A percentile compares a stretch with the other conserved stretches of the same genome.
Evolutionary conservation across 2,113 vertebrate genomes (phyloP).

Genomic region (Antechinus flavipes): DNA sequence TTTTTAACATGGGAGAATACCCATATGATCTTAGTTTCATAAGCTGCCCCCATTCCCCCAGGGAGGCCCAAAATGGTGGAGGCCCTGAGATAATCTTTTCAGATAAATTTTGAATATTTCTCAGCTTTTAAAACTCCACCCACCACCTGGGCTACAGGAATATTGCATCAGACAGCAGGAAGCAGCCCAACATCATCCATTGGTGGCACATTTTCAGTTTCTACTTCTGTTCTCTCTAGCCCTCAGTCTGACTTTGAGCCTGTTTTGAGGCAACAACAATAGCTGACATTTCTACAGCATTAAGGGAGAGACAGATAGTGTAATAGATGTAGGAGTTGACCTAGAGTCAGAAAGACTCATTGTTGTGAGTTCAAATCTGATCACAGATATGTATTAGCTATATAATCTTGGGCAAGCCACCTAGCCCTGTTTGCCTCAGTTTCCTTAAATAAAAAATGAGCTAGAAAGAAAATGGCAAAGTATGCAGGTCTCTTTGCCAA

Average conservation of each 20-base stretch:
- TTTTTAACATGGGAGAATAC: background rate
- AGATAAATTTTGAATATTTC: constrained; percentile 66
- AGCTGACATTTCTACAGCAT: background rate
- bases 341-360: background rate
- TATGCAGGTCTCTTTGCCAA: background rate
- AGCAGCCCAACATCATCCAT: constrained; percentile 35
- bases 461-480: background rate
- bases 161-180: constrained; percentile 78
- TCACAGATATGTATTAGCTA: background rate
- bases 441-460: background rate
- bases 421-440: background rate
- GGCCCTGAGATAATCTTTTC: constrained; percentile 27
- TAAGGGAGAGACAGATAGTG: background rate
- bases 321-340: background rate
- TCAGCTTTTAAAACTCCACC: constrained; percentile 54
- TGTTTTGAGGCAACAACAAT: background rate
- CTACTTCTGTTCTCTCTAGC: constrained; percentile 61
- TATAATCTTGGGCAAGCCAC: background rate
- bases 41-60: constrained; percentile 7
- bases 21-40: background rate
- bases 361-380: background rate
- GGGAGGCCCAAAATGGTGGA: constrained; percentile 7
- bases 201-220: constrained; percentile 72
- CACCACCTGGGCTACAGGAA: constrained; percentile 67
- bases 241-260: constrained; percentile 5